Percentiles rank a stretch among this genome's conserved stretches.
These are phyloP conservation scores for Eudyptes chrysolophus DNA, from an alignment of 2,113 vertebrate species.

Conservation along the genomic window DNA sequence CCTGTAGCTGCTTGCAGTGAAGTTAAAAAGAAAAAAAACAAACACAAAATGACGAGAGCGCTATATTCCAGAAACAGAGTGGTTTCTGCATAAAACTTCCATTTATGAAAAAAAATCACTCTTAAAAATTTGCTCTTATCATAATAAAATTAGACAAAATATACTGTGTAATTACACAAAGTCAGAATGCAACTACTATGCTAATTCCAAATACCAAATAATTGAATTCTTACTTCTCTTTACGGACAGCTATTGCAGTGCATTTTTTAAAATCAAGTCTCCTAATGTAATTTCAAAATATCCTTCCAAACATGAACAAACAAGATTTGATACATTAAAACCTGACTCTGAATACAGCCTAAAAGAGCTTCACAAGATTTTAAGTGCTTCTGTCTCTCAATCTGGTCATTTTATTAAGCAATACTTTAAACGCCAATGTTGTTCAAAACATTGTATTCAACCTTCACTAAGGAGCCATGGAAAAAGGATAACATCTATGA, in stretches of 20 bases:
- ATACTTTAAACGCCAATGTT: not conserved
- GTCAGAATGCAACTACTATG: not conserved
- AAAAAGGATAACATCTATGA: not conserved
- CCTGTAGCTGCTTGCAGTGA: not conserved
- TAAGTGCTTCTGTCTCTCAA: not conserved
- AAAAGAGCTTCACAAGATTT: not conserved
- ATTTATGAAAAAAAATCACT: not conserved
- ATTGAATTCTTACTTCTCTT: not conserved
- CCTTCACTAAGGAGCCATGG: accelerated
- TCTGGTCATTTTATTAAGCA: not conserved
- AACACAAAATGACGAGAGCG: not conserved
- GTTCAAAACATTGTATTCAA: not conserved
- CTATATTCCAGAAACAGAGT: not conserved
- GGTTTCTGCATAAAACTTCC: not conserved
- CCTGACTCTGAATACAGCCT: not conserved
- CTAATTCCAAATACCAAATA: not conserved
- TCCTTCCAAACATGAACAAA: not conserved
- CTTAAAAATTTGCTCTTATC: not conserved
- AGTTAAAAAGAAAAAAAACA: not conserved
- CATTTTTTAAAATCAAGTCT: not conserved
- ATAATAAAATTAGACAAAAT: not conserved
- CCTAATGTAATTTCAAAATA: not conserved
- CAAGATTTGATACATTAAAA: not conserved
- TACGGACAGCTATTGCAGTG: not conserved
- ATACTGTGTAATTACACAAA: not conserved